phyloP scores from a whole-genome alignment of 2,797 vertebrate species.

The Leptoclinus maculatus region DNA sequence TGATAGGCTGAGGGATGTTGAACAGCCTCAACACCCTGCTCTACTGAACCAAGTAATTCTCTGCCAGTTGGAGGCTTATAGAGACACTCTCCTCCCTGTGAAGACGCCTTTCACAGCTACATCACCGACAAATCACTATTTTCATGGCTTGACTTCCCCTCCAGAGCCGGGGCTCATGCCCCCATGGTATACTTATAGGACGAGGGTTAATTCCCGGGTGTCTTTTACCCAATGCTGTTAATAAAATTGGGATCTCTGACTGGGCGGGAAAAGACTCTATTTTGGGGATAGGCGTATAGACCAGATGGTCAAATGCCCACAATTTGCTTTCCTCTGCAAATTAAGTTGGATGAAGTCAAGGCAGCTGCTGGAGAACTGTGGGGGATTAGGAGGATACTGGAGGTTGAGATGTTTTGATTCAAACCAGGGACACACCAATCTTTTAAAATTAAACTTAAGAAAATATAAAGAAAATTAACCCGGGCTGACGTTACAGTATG shows the following conservation, averaged over 20 bases:
- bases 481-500: not conserved
- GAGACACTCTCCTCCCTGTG: constrained; percentile 56
- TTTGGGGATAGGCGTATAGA: constrained; percentile 67
- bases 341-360: constrained; percentile 76
- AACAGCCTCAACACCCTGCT: constrained; percentile 68
- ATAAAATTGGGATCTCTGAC: constrained; percentile 80
- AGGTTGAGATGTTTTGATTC: constrained; percentile 50
- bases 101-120: constrained; percentile 73
- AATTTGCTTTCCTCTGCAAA: constrained; percentile 77
- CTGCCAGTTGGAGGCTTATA: constrained; percentile 72
- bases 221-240: constrained; percentile 72
- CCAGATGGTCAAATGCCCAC: constrained; percentile 83
- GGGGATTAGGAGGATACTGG: constrained; percentile 53
- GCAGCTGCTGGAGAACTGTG: constrained; percentile 66
- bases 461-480: constrained; percentile 13
- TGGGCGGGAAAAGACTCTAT: constrained; percentile 76
- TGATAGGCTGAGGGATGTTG: constrained; percentile 57
- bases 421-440: constrained; percentile 33
- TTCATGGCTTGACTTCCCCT: constrained; percentile 74
- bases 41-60: constrained; percentile 80
- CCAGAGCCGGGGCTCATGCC: constrained; percentile 49
- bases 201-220: constrained; percentile 75
- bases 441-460: constrained; percentile 14
- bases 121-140: constrained; percentile 79
- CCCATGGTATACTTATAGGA: constrained; percentile 57